Base-by-base conservation (phyloP, 2,797 vertebrate species). In the Heliangelus exortis region DNA sequence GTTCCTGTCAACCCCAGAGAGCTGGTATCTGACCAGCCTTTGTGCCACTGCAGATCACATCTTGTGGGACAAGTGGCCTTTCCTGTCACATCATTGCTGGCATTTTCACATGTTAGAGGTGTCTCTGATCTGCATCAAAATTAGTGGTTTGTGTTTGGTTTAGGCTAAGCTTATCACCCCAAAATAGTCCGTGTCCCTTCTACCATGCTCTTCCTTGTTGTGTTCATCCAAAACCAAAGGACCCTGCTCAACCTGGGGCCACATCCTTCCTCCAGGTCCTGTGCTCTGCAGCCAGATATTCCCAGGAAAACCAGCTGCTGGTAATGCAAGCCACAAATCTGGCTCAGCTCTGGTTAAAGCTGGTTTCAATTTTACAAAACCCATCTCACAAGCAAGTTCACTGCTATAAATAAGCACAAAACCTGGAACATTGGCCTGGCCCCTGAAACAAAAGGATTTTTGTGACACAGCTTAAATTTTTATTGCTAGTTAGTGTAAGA, bases 351-450 rank as follows among this genome's bases (percentile, higher is more conserved):
- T 69, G 43, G n/a, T 16, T 90, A 66, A 92, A 92, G 51, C 75
- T 91, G 71, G 62, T 88, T 91, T 47, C 34, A 89, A 74, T 94
- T 96, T 83, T 83, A 79, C 68, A 84, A 89, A 94, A 39, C 23
- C 13, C 39, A 73, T 66, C 89, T 87, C 6, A 9, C 69, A 75
- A 75, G 45, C 45, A 86, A 94, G 68, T 75, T 94, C 59, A 55
- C n/a, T 57, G 88, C 68, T 77, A 87, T 62, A 76, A 90, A 87
- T 72, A 88, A 90, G 94, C 50, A 73, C 33, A 78, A 89, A 95
- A 90, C 77, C 62, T 79, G 82, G 61, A 65, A 90, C 2, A 0
- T 66, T 89, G 75, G 29, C 55, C 78, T 78, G 82, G 85, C 13
- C 36, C 34, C 74, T 66, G 66, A 90, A 92, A 91, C 67, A 81